Conservation (phyloP, 2,797 vertebrate species). For the Florisuga fusca region DNA sequence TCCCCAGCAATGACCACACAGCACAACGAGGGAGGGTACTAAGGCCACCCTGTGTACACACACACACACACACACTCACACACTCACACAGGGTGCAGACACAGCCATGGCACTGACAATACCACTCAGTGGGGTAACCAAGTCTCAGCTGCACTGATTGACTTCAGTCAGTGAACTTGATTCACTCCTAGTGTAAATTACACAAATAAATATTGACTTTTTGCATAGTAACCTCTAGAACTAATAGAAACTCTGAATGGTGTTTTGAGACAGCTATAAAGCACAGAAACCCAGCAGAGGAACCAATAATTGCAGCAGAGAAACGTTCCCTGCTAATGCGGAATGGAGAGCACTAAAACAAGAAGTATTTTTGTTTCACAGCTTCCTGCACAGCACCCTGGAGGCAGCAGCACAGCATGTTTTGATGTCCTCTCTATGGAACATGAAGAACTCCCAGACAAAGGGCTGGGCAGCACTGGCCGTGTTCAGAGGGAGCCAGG, state of each 20-base stretch:
- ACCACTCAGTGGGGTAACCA: background rate
- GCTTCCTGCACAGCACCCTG: background rate
- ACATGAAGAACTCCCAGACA: background rate
- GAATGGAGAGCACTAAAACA: background rate
- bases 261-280: background rate
- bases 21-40: background rate
- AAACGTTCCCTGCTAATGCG: accelerated
- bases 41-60: background rate
- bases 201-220: background rate
- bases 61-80: too few relatives aligned
- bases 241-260: background rate
- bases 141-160: background rate
- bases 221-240: background rate
- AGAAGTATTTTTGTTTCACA: background rate
- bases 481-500: accelerated
- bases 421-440: background rate
- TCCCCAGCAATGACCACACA: background rate
- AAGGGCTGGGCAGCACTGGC: background rate
- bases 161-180: background rate
- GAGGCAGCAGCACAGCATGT: background rate
- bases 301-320: background rate
- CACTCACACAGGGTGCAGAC: background rate
- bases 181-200: background rate
- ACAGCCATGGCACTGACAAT: background rate
- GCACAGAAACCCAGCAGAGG: background rate